Evolutionary conservation across 2,113 vertebrate species (phyloP), one percentile per base, ranked within the genome.

Genomic region (Acrocephalus kingi): DNA sequence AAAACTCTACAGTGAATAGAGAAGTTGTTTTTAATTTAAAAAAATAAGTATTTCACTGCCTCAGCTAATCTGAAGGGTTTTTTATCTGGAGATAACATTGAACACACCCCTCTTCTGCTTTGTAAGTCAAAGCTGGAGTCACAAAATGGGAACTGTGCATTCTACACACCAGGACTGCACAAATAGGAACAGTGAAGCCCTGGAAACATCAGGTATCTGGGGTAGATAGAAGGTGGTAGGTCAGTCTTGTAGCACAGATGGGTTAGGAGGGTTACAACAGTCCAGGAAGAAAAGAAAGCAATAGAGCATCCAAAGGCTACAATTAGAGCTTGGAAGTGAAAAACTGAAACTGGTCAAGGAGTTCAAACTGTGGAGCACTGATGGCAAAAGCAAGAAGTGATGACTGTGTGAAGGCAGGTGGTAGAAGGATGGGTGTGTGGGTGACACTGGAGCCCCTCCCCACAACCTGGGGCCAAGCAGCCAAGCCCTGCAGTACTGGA

Each of bases 51-150:
- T 56, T 90, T 86, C 2, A 23, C n/a, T 43, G 9, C 54, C 43
- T 76, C 41, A 74, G 15, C 2, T 1, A 1, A 24, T 81, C 11
- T n/a, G 56, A 59, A 81, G 10, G 10, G 2, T 59, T 87, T 75
- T 61, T 10, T 67, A 30, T 39, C 11, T 23, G 39, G 7, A 80
- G 14, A 63, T 6, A 83, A 27, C 13, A 33, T 7, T 33, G 45
- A 59, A 55, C 1, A 0, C 13, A 7, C 41, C 5, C 14, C 0
- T 0, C 11, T 80, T 83, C 51, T 77, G 8, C 35, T 6, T 4
- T 27, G 4, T 49, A 46, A 79, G 14, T 52, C 37, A 72, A 0
- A 14, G 15, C 14, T 2, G 2, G 18, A 76, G 11, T 5, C 20
- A 35, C 10, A 43, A 54, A 45, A 69, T 2, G 7, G 39, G 19